A percentile compares a stretch with the other conserved stretches of the same genome.
These are phyloP conservation scores for Ophiothrix spiculata DNA, from an alignment of 35 echinoderm and acorn worm genomes.

Conservation along the genomic window DNA sequence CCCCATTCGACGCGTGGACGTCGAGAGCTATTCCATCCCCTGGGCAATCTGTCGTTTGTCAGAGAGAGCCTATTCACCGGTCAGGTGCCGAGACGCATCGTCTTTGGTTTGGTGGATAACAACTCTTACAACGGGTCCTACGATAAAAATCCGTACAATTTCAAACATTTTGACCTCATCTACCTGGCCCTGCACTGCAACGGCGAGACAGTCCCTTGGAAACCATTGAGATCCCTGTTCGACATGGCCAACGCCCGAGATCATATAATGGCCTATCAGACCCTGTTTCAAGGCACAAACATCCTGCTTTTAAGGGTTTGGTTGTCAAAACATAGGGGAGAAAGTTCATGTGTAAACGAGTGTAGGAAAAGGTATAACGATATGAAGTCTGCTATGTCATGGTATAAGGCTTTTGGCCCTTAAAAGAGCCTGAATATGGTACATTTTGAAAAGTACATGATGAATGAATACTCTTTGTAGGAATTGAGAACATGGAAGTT, in stretches of 20 bases:
- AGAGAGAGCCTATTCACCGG: constrained; percentile 36
- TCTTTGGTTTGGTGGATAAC: constrained; percentile 5
- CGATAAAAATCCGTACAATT: constrained; percentile 27
- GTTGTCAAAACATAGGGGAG: too few relatives aligned
- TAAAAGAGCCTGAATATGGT: too few relatives aligned
- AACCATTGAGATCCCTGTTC: neutral
- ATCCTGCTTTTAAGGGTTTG: too few relatives aligned
- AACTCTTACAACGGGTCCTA: constrained; percentile 29
- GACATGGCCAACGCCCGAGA: neutral
- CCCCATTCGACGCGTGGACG: constrained; percentile 43
- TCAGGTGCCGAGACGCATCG: constrained; percentile 26
- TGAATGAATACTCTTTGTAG: too few relatives aligned
- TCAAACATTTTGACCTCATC: neutral
- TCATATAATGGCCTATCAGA: constrained; percentile 20
- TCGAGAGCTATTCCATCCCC: constrained; percentile 33
- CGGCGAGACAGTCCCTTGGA: constrained; percentile 14
- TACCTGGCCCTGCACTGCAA: constrained; percentile 27
- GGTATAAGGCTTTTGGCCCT: too few relatives aligned
- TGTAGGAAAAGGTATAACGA: too few relatives aligned
- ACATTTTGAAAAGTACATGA: too few relatives aligned
- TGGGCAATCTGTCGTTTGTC: constrained; percentile 44
- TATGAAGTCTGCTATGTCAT: too few relatives aligned
- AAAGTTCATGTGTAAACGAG: too few relatives aligned
- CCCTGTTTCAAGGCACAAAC: neutral
- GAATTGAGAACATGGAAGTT: too few relatives aligned